These are phyloP conservation scores for Parnassius mnemosyne DNA, from an alignment of 2,888 invertebrate genomes.

Conservation along the genomic window DNA sequence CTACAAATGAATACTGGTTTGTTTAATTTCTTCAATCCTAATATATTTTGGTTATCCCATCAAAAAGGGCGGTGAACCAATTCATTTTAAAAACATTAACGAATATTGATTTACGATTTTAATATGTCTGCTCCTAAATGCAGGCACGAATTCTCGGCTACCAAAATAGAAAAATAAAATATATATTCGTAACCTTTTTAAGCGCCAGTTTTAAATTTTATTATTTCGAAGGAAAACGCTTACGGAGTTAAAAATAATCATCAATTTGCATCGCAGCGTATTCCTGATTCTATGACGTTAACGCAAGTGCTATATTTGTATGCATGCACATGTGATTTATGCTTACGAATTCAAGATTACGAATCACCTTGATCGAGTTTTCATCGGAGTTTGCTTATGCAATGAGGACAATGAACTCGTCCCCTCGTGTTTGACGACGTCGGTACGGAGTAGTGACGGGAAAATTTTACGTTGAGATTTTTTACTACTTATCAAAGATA, in stretches of 20 bases:
- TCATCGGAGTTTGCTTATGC: constrained; percentile 65
- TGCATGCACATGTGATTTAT: constrained; percentile 29
- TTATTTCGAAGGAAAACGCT: too few relatives aligned
- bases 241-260: neutral
- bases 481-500: neutral
- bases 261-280: neutral
- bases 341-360: constrained; percentile 38
- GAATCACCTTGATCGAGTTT: constrained; percentile 72
- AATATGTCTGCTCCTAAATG: constrained; percentile 14
- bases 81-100: constrained; percentile 42
- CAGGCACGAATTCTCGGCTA: neutral
- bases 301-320: constrained; percentile 17
- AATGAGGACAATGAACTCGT: constrained; percentile 59
- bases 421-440: constrained; percentile 20
- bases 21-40: constrained; percentile 54
- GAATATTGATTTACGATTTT: constrained; percentile 46
- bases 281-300: constrained; percentile 15
- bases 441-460: constrained; percentile 9
- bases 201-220: too few relatives aligned
- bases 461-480: constrained; percentile 2
- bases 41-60: constrained; percentile 66
- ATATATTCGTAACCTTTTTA: too few relatives aligned
- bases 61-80: constrained; percentile 44
- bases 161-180: too few relatives aligned
- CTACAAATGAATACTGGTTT: constrained; percentile 62